phyloP scores from a whole-genome alignment of 2,113 vertebrate species.

The Epinephelus moara region DNA sequence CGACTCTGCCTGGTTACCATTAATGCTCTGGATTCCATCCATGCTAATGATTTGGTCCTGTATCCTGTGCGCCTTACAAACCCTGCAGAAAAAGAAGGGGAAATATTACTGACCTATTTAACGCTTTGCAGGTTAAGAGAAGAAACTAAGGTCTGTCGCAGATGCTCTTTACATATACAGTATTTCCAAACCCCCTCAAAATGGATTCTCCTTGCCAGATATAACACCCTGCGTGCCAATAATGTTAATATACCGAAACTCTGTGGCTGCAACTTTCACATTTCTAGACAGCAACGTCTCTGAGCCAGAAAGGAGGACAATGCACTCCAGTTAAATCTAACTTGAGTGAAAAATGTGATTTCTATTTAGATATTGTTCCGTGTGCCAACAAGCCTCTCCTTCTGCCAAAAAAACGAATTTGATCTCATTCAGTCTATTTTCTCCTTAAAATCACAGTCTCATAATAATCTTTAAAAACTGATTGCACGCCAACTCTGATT shows the following conservation, averaged over 20 bases:
- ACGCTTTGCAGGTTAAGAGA: constrained; percentile 71
- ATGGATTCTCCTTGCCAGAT: constrained; percentile 76
- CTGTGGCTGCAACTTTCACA: constrained; percentile 72
- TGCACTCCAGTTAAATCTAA: constrained; percentile 78
- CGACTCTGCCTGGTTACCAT: constrained; percentile 79
- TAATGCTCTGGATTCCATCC: constrained; percentile 77
- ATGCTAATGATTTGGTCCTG: constrained; percentile 77
- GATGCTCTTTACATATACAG: constrained; percentile 68
- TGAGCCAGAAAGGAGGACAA: constrained; percentile 79
- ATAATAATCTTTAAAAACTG: constrained; percentile 70
- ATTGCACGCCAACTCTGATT: constrained; percentile 66
- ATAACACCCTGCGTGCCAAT: constrained; percentile 74
- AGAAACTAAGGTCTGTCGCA: constrained; percentile 72
- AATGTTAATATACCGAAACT: constrained; percentile 69
- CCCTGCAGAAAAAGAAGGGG: constrained; percentile 55
- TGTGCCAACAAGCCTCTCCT: constrained; percentile 76
- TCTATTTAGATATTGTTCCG: constrained; percentile 79
- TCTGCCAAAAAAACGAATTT: constrained; percentile 75
- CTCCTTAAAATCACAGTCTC: constrained; percentile 70
- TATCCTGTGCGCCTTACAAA: constrained; percentile 75
- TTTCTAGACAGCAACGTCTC: constrained; percentile 72
- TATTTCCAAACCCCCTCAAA: constrained; percentile 67
- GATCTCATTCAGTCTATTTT: constrained; percentile 75
- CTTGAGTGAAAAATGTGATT: constrained; percentile 78
- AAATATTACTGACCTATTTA: constrained; percentile 80